A percentile compares a stretch with the other conserved stretches of the same genome.
These are phyloP conservation scores for Myotis brandtii DNA, from an alignment of 2,113 vertebrate genomes.

Conservation along the genomic window DNA sequence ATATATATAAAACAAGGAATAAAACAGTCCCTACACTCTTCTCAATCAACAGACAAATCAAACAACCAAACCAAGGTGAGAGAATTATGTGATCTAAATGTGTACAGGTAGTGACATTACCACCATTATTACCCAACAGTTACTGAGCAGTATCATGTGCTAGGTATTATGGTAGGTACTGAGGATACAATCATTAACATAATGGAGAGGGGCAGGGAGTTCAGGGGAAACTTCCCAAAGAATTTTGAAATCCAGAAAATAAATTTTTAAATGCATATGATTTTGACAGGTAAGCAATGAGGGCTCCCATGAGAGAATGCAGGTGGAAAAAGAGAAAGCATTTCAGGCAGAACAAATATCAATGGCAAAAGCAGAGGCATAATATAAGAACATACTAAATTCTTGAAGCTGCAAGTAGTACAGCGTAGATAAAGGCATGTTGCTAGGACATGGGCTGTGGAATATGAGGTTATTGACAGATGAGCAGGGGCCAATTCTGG, in stretches of 20 bases:
- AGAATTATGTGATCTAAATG: neutral
- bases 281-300: neutral
- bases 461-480: neutral
- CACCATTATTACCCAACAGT: neutral
- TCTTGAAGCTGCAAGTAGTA: neutral
- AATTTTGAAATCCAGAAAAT: constrained; percentile 7
- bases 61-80: neutral
- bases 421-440: too few relatives aligned
- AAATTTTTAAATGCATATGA: neutral
- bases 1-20: too few relatives aligned
- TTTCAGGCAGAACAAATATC: neutral
- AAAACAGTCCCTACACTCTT: neutral
- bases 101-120: neutral
- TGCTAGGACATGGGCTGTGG: neutral
- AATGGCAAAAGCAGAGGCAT: neutral
- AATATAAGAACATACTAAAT: neutral
- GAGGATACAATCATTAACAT: neutral
- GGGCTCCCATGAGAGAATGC: neutral
- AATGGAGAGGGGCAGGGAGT: neutral
- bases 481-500: neutral
- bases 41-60: neutral
- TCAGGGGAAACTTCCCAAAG: neutral
- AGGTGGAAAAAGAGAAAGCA: neutral
- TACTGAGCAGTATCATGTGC: neutral
- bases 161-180: neutral